Evolutionary conservation across 2,888 invertebrate species (phyloP).

Genomic region (Byasa hedistus): DNA sequence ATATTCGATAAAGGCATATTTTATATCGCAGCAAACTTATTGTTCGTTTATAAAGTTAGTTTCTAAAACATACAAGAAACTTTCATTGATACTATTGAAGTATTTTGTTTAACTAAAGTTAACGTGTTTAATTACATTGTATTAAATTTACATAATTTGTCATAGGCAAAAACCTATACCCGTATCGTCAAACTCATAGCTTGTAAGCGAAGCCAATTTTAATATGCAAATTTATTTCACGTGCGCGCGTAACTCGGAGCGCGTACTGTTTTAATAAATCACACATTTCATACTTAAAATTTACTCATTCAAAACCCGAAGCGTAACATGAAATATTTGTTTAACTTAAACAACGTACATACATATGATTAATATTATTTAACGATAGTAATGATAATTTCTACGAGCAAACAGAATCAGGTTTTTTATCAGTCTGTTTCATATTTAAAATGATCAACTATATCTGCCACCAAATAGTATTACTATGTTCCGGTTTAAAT

Average conservation of each 20-base stretch:
- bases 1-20: too few species aligned
- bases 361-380: too few species aligned
- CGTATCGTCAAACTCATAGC: constrained; percentile 17
- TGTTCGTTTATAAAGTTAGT: neutral
- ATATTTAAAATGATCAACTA: too few species aligned
- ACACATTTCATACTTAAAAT: constrained; percentile 9
- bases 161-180: constrained; percentile 15
- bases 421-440: too few species aligned
- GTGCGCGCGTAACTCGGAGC: constrained; percentile 12
- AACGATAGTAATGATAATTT: too few species aligned
- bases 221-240: constrained; percentile 26
- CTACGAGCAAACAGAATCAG: too few species aligned
- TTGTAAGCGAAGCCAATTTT: constrained; percentile 26
- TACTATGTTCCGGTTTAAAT: too few species aligned
- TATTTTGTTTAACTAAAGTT: neutral
- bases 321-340: neutral
- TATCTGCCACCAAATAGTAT: too few species aligned
- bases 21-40: neutral
- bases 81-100: neutral
- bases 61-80: neutral
- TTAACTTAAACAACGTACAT: neutral
- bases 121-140: constrained; percentile 11
- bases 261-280: constrained; percentile 15
- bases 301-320: neutral
- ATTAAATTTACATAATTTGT: constrained; percentile 18